Percentiles rank a stretch among this genome's conserved stretches.
Evolutionary conservation across 1,140 invertebrate genomes (phyloP).

Genomic region (Drepana arcuata): DNA sequence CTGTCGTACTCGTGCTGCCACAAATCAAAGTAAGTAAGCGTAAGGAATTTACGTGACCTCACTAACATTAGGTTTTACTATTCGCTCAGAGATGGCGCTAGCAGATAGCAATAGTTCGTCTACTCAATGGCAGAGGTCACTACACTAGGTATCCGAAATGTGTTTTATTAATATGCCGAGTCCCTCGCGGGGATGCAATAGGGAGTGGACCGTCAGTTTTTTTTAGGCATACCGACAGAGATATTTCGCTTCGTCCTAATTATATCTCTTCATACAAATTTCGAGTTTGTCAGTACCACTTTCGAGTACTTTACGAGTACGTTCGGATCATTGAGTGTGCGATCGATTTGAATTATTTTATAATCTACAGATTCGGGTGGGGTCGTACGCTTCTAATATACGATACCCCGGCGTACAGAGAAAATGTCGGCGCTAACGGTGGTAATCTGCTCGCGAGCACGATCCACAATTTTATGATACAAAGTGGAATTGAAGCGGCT

Average conservation of each 20-base stretch:
- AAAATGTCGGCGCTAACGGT: conserved; percentile 54
- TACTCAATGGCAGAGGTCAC: conserved; percentile 19
- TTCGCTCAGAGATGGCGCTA: conserved; percentile 7
- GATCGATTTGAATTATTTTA: conserved; percentile 3
- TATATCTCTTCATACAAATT: too few relatives aligned
- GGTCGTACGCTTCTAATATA: conserved; percentile 61
- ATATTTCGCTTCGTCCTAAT: too few relatives aligned
- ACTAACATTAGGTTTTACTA: not conserved
- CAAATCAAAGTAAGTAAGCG: conserved; percentile 2
- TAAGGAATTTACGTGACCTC: not conserved
- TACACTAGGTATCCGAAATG: too few relatives aligned
- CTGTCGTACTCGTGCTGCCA: conserved; percentile 2
- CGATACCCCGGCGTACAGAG: conserved; percentile 61
- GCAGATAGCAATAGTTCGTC: not conserved
- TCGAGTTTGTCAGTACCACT: too few relatives aligned
- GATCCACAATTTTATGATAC: conserved; percentile 37
- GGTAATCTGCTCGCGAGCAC: conserved; percentile 41
- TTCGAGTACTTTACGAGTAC: too few relatives aligned
- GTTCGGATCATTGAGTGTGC: too few relatives aligned
- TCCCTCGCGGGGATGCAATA: too few relatives aligned
- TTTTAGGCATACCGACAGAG: too few relatives aligned
- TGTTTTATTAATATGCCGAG: too few relatives aligned
- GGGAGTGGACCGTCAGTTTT: too few relatives aligned
- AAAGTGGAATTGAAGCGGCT: conserved; percentile 24
- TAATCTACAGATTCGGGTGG: conserved; percentile 66